Conservation (phyloP, 2,113 vertebrate species). For the Stigmatopora argus region DNA sequence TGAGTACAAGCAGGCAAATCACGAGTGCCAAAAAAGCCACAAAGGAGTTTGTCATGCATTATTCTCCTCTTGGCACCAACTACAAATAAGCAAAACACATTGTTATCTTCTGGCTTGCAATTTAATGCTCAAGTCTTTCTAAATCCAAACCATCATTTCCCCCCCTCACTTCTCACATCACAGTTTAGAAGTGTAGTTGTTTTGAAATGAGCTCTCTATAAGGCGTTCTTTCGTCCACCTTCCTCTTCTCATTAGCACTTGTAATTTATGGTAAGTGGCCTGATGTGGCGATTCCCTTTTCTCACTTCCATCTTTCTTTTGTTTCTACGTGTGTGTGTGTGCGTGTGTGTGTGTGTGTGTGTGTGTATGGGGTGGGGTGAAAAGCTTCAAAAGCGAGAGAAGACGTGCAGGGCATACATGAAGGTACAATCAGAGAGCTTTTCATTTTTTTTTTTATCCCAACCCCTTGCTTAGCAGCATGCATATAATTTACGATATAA, state of each 20-base stretch:
- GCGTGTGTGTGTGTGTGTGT: constrained; percentile 44
- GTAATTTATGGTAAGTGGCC: constrained; percentile 44
- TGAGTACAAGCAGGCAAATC: constrained; percentile 20
- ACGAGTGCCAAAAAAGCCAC: constrained; percentile 39
- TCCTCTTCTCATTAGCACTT: constrained; percentile 17
- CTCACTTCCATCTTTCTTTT: constrained; percentile 45
- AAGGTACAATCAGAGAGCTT: constrained; percentile 80
- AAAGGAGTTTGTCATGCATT: constrained; percentile 28
- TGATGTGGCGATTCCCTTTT: constrained; percentile 63
- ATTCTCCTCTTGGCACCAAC: constrained; percentile 45
- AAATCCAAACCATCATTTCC: constrained; percentile 38
- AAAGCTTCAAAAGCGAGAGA: constrained; percentile 99
- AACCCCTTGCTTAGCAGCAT: constrained; percentile 55
- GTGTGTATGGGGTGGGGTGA: constrained; percentile 53
- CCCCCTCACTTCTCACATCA: constrained; percentile 12
- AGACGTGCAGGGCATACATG: constrained; percentile 99
- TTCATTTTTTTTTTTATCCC: constrained; percentile 54
- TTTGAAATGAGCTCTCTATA: constrained; percentile 25
- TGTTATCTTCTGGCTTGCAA: constrained; percentile 28
- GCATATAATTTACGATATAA: constrained; percentile 42
- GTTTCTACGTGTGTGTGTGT: constrained; percentile 48
- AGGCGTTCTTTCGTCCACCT: constrained; percentile 29
- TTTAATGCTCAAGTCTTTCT: constrained; percentile 54
- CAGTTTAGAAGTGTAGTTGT: constrained; percentile 30
- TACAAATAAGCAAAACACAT: constrained; percentile 53